Conservation (phyloP, 2,113 vertebrate species). For the Thamnaconus septentrionalis region DNA sequence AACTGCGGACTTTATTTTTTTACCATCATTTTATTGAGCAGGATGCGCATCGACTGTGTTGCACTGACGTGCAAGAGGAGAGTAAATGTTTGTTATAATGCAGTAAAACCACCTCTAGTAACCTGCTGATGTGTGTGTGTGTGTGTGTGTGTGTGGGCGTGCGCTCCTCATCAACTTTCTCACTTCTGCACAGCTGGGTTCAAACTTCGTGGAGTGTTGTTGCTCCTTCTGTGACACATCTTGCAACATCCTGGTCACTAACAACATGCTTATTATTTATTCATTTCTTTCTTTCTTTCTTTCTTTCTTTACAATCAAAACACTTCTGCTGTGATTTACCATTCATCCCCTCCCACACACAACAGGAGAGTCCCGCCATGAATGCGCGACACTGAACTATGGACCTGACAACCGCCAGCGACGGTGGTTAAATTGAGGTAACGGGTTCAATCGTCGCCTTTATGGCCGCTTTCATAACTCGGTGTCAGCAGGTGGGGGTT, state of each 20-base stretch:
- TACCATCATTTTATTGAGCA: slow-evolving; percentile 39
- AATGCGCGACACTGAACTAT: slow-evolving; percentile 51
- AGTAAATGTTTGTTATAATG: neutral
- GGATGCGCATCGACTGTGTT: slow-evolving; percentile 14
- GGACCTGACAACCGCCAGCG: slow-evolving; percentile 25
- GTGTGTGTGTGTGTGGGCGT: neutral
- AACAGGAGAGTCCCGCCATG: too few species aligned
- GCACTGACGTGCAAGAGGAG: neutral
- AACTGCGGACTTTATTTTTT: neutral
- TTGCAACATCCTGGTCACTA: neutral
- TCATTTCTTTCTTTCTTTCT: too few species aligned
- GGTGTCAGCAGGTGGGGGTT: neutral
- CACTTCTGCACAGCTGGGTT: slow-evolving; percentile 16
- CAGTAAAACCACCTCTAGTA: neutral
- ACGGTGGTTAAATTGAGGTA: slow-evolving; percentile 34
- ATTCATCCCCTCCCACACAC: too few species aligned
- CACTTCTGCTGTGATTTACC: too few species aligned
- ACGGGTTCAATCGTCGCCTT: slow-evolving; percentile 29
- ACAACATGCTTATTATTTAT: too few species aligned
- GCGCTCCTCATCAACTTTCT: neutral
- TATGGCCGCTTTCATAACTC: slow-evolving; percentile 51
- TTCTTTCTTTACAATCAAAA: too few species aligned
- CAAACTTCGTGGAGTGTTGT: neutral
- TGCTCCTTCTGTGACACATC: slow-evolving; percentile 1
- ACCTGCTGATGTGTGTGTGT: neutral